Evolutionary conservation across 1,140 invertebrate species (phyloP).

Genomic region (Zaprionus inermis): DNA sequence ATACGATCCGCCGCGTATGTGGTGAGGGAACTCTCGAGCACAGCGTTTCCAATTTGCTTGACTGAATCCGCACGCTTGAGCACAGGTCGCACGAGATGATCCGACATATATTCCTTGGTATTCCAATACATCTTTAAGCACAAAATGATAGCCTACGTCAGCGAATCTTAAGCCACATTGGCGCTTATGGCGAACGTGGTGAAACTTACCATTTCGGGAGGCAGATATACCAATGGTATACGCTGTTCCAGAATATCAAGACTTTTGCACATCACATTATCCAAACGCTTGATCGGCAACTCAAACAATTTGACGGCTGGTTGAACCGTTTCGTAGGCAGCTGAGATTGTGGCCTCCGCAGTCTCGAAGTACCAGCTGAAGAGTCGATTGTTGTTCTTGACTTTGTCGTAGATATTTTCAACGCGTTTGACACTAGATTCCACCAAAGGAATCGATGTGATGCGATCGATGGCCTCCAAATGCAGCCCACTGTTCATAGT

Average conservation of each 20-base stretch:
- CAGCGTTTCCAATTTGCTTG: conserved; percentile 88
- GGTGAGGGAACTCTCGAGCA: conserved; percentile 88
- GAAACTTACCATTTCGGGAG: conserved; percentile 89
- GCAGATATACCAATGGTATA: conserved; percentile 90
- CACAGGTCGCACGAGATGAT: conserved; percentile 88
- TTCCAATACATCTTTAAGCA: conserved; percentile 89
- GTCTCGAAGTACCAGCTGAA: conserved; percentile 90
- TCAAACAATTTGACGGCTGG: conserved; percentile 89
- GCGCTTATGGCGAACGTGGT: conserved; percentile 31
- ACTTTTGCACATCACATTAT: conserved; percentile 90
- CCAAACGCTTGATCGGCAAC: conserved; percentile 89
- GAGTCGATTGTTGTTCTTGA: conserved; percentile 87
- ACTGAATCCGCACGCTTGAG: conserved; percentile 91
- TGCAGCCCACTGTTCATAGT: conserved; percentile 68
- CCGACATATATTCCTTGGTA: conserved; percentile 89
- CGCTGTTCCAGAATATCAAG: conserved; percentile 91
- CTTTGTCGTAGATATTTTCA: conserved; percentile 88
- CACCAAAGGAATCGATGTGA: conserved; percentile 89
- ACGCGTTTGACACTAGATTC: conserved; percentile 89
- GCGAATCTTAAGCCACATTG: conserved; percentile 31
- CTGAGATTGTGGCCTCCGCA: conserved; percentile 88
- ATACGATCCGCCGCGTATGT: conserved; percentile 88
- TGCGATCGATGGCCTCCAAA: conserved; percentile 88
- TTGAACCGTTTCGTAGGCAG: conserved; percentile 88
- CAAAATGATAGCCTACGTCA: conserved; percentile 59